These are phyloP conservation scores for Automeris io DNA, from an alignment of 2,888 invertebrate genomes.

Conservation along the genomic window DNA sequence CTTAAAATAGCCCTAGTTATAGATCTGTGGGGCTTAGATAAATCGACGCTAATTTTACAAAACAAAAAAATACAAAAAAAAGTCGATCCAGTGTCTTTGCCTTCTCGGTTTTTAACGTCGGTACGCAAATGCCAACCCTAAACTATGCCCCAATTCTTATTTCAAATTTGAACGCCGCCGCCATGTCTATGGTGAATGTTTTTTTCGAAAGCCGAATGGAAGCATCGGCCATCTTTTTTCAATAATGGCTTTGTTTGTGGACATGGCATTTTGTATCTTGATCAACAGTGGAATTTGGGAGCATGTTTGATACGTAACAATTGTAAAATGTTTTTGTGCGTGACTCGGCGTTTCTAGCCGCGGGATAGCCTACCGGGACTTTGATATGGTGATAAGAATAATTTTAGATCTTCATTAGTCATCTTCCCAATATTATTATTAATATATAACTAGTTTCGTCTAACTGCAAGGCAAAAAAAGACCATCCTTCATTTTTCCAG, in stretches of 20 bases:
- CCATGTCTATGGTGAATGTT: slow-evolving; percentile 45
- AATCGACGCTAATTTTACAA: too few species aligned
- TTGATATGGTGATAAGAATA: slow-evolving; percentile 23
- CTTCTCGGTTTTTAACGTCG: neutral
- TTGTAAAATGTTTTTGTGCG: slow-evolving; percentile 34
- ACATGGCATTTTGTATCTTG: slow-evolving; percentile 58
- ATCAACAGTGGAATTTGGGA: slow-evolving; percentile 55
- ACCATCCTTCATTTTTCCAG: too few species aligned
- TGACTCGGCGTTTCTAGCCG: slow-evolving; percentile 46
- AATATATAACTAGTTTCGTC: too few species aligned
- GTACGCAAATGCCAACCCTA: slow-evolving; percentile 35
- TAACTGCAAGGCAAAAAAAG: too few species aligned
- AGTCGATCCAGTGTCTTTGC: too few species aligned
- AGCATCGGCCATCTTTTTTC: slow-evolving; percentile 55
- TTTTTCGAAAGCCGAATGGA: slow-evolving; percentile 49
- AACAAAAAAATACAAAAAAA: too few species aligned
- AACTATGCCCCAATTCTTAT: slow-evolving; percentile 43
- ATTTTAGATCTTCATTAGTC: slow-evolving; percentile 4
- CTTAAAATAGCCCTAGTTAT: too few species aligned
- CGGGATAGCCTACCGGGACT: slow-evolving; percentile 20
- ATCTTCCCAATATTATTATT: too few species aligned
- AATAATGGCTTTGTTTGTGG: slow-evolving; percentile 72
- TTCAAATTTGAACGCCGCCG: slow-evolving; percentile 51
- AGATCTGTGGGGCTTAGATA: too few species aligned
- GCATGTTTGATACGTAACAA: slow-evolving; percentile 39